Evolutionary conservation across 2,797 vertebrate species (phyloP).

Genomic region (Rhabdomys pumilio): DNA sequence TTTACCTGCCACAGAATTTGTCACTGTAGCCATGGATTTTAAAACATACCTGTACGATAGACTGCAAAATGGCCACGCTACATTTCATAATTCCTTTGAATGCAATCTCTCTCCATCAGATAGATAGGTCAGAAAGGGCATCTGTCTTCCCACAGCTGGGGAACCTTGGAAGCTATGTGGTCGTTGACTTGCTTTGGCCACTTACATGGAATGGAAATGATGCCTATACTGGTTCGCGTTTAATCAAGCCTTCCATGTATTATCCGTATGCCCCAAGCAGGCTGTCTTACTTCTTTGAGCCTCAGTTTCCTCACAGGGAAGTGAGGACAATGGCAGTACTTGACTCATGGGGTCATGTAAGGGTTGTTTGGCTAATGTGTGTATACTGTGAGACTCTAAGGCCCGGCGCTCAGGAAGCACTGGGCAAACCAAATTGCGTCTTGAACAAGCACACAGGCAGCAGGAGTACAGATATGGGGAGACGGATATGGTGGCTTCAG

Average conservation of each 20-base stretch:
- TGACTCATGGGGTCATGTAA: not conserved
- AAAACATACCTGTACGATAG: not conserved
- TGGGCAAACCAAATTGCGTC: not conserved
- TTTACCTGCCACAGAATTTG: not conserved
- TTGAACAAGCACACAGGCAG: not conserved
- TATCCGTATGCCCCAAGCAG: not conserved
- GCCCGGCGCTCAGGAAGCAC: not conserved
- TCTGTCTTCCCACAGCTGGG: not conserved
- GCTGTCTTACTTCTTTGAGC: not conserved
- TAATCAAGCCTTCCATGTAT: not conserved
- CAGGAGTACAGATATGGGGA: not conserved
- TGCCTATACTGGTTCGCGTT: not conserved
- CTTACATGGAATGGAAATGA: not conserved
- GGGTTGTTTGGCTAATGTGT: not conserved
- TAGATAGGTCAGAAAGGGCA: not conserved
- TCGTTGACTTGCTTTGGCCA: not conserved
- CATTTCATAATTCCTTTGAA: not conserved
- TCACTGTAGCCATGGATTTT: constrained; percentile 49
- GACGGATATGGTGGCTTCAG: not conserved
- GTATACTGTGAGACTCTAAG: not conserved
- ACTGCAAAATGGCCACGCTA: not conserved
- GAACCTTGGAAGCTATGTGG: constrained; percentile 34
- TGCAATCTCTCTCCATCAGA: not conserved
- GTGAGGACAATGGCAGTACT: not conserved
- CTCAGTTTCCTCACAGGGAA: not conserved